Percentiles rank a stretch among this genome's conserved stretches.
These are phyloP conservation scores for Trinectes maculatus DNA, from an alignment of 2,113 vertebrate genomes.

Conservation along the genomic window DNA sequence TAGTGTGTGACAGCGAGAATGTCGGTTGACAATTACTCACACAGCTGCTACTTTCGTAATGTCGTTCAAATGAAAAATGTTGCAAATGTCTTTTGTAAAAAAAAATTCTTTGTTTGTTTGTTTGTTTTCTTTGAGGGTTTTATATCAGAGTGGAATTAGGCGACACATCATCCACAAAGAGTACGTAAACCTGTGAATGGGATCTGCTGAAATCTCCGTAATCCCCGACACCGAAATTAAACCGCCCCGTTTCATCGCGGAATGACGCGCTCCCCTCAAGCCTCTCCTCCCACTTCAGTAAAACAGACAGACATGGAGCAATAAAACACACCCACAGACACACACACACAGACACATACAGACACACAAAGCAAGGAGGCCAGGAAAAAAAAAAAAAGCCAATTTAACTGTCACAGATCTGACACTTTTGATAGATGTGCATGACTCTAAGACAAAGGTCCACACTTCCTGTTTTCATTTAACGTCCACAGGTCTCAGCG, in stretches of 20 bases:
- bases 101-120: too few species aligned
- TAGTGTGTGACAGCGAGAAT: conserved; percentile 13
- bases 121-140: conserved; percentile 50
- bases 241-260: conserved; percentile 55
- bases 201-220: conserved; percentile 62
- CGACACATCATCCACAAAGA: conserved; percentile 55
- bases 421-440: neutral
- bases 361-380: too few species aligned
- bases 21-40: conserved; percentile 19
- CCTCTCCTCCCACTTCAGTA: conserved; percentile 39
- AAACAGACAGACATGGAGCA: neutral
- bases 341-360: neutral
- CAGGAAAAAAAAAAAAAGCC: neutral
- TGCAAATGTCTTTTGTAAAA: conserved; percentile 16
- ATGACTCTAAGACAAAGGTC: too few species aligned
- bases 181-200: conserved; percentile 56
- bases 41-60: conserved; percentile 23
- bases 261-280: conserved; percentile 43
- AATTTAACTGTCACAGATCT: conserved; percentile 9
- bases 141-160: conserved; percentile 64
- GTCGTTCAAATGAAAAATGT: conserved; percentile 33
- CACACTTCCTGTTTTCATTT: too few species aligned
- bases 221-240: conserved; percentile 72
- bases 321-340: neutral
- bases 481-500: too few species aligned